Base-by-base conservation (phyloP, 2,888 invertebrate genomes). In the Ecliptopera silaceata region DNA sequence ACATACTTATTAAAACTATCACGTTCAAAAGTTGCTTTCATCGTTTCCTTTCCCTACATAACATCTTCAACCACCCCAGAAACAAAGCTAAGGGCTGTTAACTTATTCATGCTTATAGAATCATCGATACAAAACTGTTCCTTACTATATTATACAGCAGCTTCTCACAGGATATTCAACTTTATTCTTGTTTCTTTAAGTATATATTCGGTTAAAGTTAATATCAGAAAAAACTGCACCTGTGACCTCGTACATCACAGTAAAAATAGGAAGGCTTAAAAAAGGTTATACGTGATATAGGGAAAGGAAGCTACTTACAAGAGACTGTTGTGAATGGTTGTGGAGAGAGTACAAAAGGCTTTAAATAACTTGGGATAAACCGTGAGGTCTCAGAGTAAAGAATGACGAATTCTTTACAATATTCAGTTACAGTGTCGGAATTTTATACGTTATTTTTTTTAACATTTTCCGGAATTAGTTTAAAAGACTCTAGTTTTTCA, bases 41-140 rank as follows among this genome's bases (percentile, higher is more conserved):
- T 45, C 53, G 45, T 54, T 58, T 58, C 54, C 54, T 70, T 66
- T 70, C 63, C 53, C 63, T 61, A 62, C 65, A 72, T 70, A 70
- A 70, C 66, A 68, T 74, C 68, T 73, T 68, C 55, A 55, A 46
- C 68, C 63, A 56, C 68, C 63, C 66, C 60, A 46, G 59, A 63
- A 68, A 67, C 68, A 66, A 70, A 70, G 68, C 66, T 61, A 66
- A 69, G 63, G 65, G 68, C 72, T 72, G 65, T 63, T 78, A 71
- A 77, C 71, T 79, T 77, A 79, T 79, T 79, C 77, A 77, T 75
- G 61, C 66, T 69, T 71, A 62, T 68, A 68, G 70, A 74, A 72
- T 72, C 75, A 72, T 77, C 73, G 74, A 71, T 74, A 76, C 74
- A 73, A 71, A 36, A 73, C 74, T 71, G 75, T 71, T 76, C 67